These are phyloP conservation scores for Alligator sinensis DNA, from an alignment of 2,113 vertebrate species.

Conservation along the genomic window DNA sequence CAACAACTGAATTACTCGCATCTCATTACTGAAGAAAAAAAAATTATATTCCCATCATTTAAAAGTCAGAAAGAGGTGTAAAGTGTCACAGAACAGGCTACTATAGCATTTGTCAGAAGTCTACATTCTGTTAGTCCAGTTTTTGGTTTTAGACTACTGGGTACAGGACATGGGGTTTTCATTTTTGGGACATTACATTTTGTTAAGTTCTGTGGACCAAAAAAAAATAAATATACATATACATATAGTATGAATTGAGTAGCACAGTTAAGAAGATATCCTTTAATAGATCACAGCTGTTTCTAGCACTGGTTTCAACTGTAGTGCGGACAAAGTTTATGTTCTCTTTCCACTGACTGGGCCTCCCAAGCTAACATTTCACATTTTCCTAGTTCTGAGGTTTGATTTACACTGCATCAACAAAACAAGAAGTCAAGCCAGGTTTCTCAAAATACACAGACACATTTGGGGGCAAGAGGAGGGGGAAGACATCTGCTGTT, in stretches of 20 bases:
- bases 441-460: background rate
- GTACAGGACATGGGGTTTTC: background rate
- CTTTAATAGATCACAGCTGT: background rate
- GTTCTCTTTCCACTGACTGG: background rate
- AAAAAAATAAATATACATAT: no score
- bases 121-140: background rate
- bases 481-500: background rate
- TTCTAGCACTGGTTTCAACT: background rate
- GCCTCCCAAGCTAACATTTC: background rate
- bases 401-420: background rate
- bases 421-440: background rate
- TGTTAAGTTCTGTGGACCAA: no score
- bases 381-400: background rate
- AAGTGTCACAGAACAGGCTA: background rate
- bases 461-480: background rate
- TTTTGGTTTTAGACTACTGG: background rate
- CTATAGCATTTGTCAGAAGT: background rate
- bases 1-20: accelerated
- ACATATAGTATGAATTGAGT: background rate
- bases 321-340: background rate
- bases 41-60: background rate
- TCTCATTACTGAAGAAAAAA: background rate
- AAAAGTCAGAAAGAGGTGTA: background rate
- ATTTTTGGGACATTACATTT: background rate
- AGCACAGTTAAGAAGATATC: background rate